Evolutionary conservation across 2,797 vertebrate species (phyloP).

Genomic region (Peromyscus attwateri): DNA sequence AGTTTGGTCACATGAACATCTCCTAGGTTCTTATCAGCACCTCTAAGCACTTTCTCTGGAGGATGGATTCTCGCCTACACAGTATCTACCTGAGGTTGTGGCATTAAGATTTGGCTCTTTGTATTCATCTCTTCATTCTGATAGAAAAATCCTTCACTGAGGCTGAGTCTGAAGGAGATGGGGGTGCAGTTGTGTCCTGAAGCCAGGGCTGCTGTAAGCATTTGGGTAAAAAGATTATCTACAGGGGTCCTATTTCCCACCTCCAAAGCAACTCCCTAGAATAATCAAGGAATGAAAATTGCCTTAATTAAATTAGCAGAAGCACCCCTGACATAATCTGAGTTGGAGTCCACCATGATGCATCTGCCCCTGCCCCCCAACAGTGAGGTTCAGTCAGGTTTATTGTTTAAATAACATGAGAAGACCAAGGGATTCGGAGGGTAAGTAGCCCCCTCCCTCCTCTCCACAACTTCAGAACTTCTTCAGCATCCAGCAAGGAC

Average conservation of each 20-base stretch:
- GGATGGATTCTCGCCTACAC: background rate
- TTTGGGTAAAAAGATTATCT: background rate
- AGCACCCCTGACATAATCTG: background rate
- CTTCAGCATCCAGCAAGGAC: rapidly evolving
- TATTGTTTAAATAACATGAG: background rate
- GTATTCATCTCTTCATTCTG: background rate
- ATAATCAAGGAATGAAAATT: background rate
- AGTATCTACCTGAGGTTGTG: background rate
- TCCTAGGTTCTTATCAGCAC: background rate
- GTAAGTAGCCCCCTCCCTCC: background rate
- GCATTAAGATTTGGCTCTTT: background rate
- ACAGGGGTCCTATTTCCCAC: background rate
- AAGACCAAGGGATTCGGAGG: background rate
- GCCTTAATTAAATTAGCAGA: background rate
- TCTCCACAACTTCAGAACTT: background rate
- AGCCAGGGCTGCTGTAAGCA: background rate
- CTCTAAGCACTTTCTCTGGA: background rate
- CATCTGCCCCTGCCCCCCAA: background rate
- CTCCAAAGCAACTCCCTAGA: background rate
- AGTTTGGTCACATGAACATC: background rate
- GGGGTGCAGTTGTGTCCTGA: background rate
- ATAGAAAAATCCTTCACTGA: background rate
- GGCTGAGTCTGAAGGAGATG: background rate
- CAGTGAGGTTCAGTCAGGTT: background rate
- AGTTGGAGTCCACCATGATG: background rate